A percentile compares a stretch with the other conserved stretches of the same genome.
Conservation (phyloP, 2,888 invertebrate species). For the Cetonia aurata region DNA sequence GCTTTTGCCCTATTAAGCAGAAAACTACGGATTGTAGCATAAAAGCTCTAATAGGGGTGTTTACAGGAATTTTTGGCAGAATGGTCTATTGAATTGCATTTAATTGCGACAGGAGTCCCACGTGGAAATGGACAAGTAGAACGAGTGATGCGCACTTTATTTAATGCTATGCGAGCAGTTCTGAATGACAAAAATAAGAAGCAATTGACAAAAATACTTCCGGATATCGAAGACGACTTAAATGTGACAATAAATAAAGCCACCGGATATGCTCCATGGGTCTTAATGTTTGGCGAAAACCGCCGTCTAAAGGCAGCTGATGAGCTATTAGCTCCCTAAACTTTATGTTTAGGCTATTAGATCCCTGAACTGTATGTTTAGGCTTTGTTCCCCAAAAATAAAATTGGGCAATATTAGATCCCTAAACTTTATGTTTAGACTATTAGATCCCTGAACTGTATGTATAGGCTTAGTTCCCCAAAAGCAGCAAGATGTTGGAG, state of each 20-base stretch:
- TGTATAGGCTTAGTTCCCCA: too few relatives aligned
- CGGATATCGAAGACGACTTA: slow-evolving; percentile 32
- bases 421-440: too few relatives aligned
- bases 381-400: too few relatives aligned
- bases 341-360: too few relatives aligned
- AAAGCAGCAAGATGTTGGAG: not conserved
- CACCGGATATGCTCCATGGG: slow-evolving; percentile 7
- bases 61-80: slow-evolving; percentile 44
- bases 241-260: not conserved
- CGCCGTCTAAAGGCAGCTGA: too few relatives aligned
- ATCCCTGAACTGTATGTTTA: too few relatives aligned
- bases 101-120: slow-evolving; percentile 49
- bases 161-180: slow-evolving; percentile 42
- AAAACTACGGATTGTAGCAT: slow-evolving; percentile 38
- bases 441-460: too few relatives aligned
- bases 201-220: slow-evolving; percentile 38
- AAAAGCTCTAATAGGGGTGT: slow-evolving; percentile 36
- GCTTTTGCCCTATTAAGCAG: slow-evolving; percentile 45
- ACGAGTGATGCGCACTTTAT: slow-evolving; percentile 46
- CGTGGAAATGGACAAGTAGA: slow-evolving; percentile 50
- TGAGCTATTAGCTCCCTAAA: too few relatives aligned
- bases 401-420: too few relatives aligned
- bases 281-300: slow-evolving; percentile 12
- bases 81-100: slow-evolving; percentile 43
- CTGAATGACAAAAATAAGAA: slow-evolving; percentile 40